Conservation (phyloP, 2,113 vertebrate species). For the Petroica traversi region DNA sequence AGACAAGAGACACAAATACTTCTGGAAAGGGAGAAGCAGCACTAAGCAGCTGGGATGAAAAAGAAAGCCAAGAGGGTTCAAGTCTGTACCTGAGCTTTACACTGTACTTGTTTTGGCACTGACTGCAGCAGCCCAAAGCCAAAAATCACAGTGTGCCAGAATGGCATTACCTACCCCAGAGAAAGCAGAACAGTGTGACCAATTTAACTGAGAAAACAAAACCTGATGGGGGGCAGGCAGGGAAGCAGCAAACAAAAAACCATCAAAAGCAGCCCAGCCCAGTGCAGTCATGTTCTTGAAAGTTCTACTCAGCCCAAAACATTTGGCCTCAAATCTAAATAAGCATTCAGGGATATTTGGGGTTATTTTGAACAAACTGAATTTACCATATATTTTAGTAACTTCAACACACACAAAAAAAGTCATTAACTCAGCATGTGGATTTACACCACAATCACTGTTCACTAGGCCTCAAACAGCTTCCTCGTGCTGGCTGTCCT, state of each 20-base stretch:
- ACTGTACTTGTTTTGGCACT: not conserved
- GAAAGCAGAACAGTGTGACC: not conserved
- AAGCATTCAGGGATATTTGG: not conserved
- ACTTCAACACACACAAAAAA: not conserved
- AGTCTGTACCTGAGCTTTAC: not conserved
- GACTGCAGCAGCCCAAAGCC: not conserved
- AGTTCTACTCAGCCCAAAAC: not conserved
- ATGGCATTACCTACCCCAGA: not conserved
- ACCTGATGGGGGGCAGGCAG: fast-evolving
- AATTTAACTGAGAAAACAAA: not conserved
- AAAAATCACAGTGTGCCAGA: not conserved
- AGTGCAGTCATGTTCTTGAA: not conserved
- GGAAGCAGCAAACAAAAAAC: not conserved
- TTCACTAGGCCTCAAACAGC: not conserved
- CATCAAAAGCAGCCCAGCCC: not conserved
- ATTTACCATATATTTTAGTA: not conserved
- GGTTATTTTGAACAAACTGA: not conserved
- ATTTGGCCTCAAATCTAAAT: not conserved
- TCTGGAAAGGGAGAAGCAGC: not conserved
- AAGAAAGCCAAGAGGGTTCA: not conserved
- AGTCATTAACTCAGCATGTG: not conserved
- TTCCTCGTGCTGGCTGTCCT: not conserved
- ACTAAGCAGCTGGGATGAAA: not conserved
- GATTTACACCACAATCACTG: not conserved
- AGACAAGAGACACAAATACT: not conserved